Conservation (phyloP, 2,113 vertebrate species). For the Dicentrarchus labrax region DNA sequence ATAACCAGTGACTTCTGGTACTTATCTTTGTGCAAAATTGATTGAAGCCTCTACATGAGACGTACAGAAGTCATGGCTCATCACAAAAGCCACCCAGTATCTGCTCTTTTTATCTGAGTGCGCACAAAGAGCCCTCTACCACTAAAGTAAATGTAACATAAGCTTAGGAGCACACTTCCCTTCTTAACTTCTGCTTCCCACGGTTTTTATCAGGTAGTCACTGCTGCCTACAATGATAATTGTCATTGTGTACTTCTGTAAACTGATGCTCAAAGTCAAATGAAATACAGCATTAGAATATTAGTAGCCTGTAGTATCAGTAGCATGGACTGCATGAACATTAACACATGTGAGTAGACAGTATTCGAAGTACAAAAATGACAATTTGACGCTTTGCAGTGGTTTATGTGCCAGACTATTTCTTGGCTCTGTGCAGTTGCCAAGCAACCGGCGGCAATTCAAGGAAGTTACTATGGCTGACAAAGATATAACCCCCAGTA, state of each 20-base stretch:
- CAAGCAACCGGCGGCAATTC: background rate
- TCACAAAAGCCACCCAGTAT: background rate
- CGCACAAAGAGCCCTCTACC: conserved; percentile 7
- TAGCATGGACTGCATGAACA: background rate
- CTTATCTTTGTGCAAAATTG: conserved; percentile 1
- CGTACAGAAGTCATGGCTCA: conserved; percentile 8
- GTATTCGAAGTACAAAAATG: background rate
- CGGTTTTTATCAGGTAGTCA: conserved; percentile 24
- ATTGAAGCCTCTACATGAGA: background rate
- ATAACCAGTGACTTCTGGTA: background rate
- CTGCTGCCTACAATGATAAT: conserved; percentile 32
- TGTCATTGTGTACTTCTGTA: conserved; percentile 46
- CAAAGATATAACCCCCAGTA: background rate
- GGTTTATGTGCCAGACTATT: background rate
- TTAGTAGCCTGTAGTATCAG: background rate
- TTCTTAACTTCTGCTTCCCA: conserved; percentile 56
- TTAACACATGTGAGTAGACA: background rate
- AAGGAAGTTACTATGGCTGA: background rate
- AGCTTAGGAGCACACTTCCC: conserved; percentile 37
- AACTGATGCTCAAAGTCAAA: conserved; percentile 12
- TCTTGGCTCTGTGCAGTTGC: background rate
- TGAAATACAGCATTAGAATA: background rate
- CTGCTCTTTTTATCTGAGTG: conserved; percentile 1
- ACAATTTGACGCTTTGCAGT: background rate
- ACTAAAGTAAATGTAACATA: conserved; percentile 5